These are phyloP conservation scores for Danionella dracula DNA, from an alignment of 2,797 vertebrate species.

Conservation along the genomic window DNA sequence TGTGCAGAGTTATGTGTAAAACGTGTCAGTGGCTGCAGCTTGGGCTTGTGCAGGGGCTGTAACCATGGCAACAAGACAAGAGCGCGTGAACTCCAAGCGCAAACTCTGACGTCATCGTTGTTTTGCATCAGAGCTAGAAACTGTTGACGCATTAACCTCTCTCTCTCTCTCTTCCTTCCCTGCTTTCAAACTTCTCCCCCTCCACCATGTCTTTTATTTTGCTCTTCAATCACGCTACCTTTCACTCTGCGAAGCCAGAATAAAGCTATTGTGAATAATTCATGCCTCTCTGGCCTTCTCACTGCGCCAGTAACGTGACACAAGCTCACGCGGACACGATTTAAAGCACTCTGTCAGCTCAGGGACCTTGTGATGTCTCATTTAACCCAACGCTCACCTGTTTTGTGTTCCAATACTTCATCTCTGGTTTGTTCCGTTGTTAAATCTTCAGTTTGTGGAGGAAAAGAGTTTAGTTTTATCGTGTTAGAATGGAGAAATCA, in stretches of 20 bases:
- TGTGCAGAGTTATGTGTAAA: not conserved
- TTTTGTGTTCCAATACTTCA: not conserved
- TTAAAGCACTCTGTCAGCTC: not conserved
- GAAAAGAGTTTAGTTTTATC: too few species aligned
- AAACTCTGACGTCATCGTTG: constrained; percentile 18
- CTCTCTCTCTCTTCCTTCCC: not conserved
- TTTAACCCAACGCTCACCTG: not conserved
- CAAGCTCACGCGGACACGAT: constrained; percentile 4
- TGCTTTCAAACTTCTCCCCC: not conserved
- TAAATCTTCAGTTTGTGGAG: too few species aligned
- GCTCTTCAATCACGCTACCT: constrained; percentile 4
- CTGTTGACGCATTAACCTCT: not conserved
- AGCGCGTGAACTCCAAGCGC: not conserved
- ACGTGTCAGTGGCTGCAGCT: not conserved
- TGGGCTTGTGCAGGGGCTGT: constrained; percentile 22
- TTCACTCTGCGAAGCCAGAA: constrained; percentile 15
- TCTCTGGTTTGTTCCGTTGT: too few species aligned
- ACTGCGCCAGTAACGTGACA: constrained; percentile 43
- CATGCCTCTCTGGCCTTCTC: constrained; percentile 34
- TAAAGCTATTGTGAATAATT: constrained; percentile 47
- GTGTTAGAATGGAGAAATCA: too few species aligned
- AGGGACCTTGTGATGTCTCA: not conserved
- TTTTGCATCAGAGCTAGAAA: constrained; percentile 9
- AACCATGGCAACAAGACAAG: constrained; percentile 40
- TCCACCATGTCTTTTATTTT: not conserved